Conservation (phyloP, 2,797 vertebrate species). For the Novumbra hubbsi region DNA sequence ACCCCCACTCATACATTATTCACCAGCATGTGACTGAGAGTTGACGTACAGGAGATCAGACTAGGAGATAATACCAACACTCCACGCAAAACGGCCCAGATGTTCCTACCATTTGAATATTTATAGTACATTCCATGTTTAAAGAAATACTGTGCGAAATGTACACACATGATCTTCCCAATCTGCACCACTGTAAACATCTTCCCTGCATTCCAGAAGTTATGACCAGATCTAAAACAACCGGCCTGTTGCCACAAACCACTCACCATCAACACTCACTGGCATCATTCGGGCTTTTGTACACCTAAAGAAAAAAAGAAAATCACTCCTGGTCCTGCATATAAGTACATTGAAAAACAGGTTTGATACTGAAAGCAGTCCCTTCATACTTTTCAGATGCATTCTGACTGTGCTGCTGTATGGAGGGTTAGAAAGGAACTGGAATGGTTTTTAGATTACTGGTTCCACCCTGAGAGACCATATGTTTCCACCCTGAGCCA, state of each 20-base stretch:
- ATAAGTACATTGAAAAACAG: constrained; percentile 16
- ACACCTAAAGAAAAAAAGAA: too few species aligned
- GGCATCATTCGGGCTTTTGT: background rate
- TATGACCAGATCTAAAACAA: background rate
- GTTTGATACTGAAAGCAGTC: constrained; percentile 7
- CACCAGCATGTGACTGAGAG: constrained; percentile 43
- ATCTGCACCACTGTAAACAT: background rate
- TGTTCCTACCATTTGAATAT: constrained; percentile 26
- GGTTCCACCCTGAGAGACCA: constrained; percentile 67
- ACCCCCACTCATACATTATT: constrained; percentile 60
- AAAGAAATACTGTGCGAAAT: background rate
- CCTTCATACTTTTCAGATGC: constrained; percentile 29
- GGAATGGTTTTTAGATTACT: constrained; percentile 62
- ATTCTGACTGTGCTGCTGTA: constrained; percentile 43
- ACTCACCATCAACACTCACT: background rate
- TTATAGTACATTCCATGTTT: background rate
- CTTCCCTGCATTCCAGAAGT: background rate
- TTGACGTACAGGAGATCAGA: constrained; percentile 30
- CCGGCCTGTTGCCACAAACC: background rate
- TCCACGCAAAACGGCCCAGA: constrained; percentile 13
- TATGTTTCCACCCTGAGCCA: constrained; percentile 68
- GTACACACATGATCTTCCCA: background rate
- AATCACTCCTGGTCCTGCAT: constrained; percentile 32
- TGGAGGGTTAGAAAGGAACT: constrained; percentile 52
- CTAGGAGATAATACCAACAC: constrained; percentile 8